A percentile compares a stretch with the other conserved stretches of the same genome.
Evolutionary conservation across 2,113 vertebrate genomes (phyloP).

Genomic region (Rattus rattus): DNA sequence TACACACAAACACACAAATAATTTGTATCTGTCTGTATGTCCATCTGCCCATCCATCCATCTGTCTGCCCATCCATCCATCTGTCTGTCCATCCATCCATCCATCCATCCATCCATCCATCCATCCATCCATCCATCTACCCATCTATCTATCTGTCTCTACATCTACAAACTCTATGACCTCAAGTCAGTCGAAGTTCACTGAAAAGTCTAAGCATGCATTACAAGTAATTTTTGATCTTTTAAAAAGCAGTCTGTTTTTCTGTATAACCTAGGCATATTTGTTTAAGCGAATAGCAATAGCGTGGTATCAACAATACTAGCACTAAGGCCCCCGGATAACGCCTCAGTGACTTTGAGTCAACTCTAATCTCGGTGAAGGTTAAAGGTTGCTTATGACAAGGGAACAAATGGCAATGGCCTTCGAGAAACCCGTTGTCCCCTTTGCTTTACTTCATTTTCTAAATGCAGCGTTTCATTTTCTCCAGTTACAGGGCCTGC

Average conservation of each 20-base stretch:
- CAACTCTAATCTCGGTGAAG: neutral
- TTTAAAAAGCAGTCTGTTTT: neutral
- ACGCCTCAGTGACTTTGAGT: neutral
- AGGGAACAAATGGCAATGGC: neutral
- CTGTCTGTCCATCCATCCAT: too few relatives aligned
- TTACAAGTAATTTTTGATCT: neutral
- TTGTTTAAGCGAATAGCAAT: neutral
- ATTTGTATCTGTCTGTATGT: neutral
- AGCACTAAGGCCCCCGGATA: neutral
- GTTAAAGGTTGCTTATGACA: neutral
- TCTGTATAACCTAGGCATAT: neutral
- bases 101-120: too few relatives aligned
- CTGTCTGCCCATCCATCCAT: too few relatives aligned
- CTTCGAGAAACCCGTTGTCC: neutral
- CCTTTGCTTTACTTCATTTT: slow-evolving; percentile 16
- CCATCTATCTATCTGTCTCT: too few relatives aligned
- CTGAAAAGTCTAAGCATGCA: neutral
- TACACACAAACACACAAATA: neutral
- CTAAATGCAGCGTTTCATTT: neutral
- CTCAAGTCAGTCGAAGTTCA: neutral
- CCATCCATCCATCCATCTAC: too few relatives aligned
- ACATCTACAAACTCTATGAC: neutral
- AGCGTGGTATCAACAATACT: neutral
- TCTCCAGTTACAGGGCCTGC: neutral
- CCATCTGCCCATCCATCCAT: too few relatives aligned